phyloP scores from a whole-genome alignment of 2,113 vertebrate genomes.

The Anser brachyrhynchus region DNA sequence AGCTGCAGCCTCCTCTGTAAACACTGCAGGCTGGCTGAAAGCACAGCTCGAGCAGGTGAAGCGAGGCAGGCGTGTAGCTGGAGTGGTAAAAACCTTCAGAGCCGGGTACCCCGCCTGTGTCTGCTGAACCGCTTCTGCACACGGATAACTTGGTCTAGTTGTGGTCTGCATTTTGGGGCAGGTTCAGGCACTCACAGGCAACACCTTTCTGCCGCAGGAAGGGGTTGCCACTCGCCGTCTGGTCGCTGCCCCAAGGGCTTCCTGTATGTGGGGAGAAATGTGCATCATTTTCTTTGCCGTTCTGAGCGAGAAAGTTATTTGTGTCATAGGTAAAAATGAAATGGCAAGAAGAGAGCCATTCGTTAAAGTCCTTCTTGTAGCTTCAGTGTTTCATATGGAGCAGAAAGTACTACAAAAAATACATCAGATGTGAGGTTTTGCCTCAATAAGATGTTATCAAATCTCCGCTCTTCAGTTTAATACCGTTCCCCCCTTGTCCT shows the following conservation, averaged over 20 bases:
- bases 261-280: not conserved
- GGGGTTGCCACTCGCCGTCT: not conserved
- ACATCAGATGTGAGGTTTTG: not conserved
- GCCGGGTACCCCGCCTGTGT: accelerated
- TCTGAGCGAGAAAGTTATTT: not conserved
- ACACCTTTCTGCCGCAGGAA: not conserved
- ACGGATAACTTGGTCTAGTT: not conserved
- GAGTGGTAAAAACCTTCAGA: not conserved
- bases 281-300: not conserved
- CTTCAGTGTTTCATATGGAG: not conserved
- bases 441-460: too few relatives aligned
- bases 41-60: not conserved
- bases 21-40: not conserved
- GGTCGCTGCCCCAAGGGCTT: not conserved
- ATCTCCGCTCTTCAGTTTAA: too few relatives aligned
- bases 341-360: not conserved
- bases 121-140: not conserved
- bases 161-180: not conserved
- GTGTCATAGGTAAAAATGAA: not conserved
- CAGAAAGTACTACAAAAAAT: constrained; percentile 1
- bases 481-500: too few relatives aligned
- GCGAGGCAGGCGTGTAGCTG: not conserved
- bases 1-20: not conserved
- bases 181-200: not conserved
- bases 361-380: not conserved